phyloP scores from a whole-genome alignment of 1,140 invertebrate genomes.

The Odontomachus brunneus region DNA sequence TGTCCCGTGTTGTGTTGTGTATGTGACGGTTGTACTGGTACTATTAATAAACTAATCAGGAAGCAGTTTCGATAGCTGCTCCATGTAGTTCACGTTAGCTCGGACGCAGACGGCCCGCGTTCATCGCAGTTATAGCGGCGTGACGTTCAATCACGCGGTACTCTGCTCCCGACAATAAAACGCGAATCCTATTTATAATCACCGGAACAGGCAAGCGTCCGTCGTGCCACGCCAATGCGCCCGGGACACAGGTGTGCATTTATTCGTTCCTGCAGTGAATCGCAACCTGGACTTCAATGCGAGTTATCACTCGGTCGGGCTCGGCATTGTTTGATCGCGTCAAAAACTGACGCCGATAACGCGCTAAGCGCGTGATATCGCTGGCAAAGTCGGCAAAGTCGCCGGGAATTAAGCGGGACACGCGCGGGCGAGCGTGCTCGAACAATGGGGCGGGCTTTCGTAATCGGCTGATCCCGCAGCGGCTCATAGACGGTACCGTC shows the following conservation, averaged over 20 bases:
- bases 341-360: slow-evolving; percentile 67
- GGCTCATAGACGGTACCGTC: background rate
- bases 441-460: slow-evolving; percentile 49
- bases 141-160: slow-evolving; percentile 57
- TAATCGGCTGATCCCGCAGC: slow-evolving; percentile 23
- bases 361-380: slow-evolving; percentile 50
- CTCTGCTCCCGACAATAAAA: slow-evolving; percentile 67
- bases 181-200: slow-evolving; percentile 72
- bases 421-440: background rate
- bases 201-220: slow-evolving; percentile 34
- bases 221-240: background rate
- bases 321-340: slow-evolving; percentile 55
- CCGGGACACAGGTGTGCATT: slow-evolving; percentile 65
- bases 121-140: background rate
- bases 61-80: background rate
- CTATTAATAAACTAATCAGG: slow-evolving; percentile 17
- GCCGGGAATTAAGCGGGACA: slow-evolving; percentile 48
- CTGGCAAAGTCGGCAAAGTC: slow-evolving; percentile 45
- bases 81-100: background rate
- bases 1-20: no score
- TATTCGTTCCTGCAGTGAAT: slow-evolving; percentile 62
- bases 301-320: slow-evolving; percentile 64
- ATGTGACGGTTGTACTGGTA: background rate
- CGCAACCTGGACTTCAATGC: slow-evolving; percentile 68
- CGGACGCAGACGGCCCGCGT: background rate